Base-by-base conservation (phyloP, 2,797 vertebrate genomes). In the Vespertilio murinus region DNA sequence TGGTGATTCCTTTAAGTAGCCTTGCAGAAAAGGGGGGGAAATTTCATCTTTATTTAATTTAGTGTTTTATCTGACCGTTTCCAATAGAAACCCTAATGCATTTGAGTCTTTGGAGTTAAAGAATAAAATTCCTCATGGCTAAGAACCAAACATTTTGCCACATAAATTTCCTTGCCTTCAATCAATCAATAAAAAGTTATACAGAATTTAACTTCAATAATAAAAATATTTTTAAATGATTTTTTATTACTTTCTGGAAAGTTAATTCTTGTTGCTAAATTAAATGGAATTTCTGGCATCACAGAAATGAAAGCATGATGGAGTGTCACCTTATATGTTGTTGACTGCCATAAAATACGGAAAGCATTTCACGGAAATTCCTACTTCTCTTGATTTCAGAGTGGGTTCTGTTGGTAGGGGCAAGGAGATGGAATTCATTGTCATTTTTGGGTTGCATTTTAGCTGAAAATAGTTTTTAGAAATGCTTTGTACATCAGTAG, bases 61-160 rank as follows among this genome's bases (percentile, higher is more conserved):
- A 70, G n/a, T 81, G 42, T 94, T 93, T 94, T 74, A 94, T 77
- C 40, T 92, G 64, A 61, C 35, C 78, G 3, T 52, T 92, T 6
- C 22, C 3, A 61, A 38, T 9, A 82, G 23, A 94, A 77, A 77
- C 12, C 11, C n/a, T 77, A 38, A 78, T 47, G 2, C 47, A 30
- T 69, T 84, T 79, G 69, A 64, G 25, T 67, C 23, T 87, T 42
- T 49, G 45, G 14, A 47, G 12, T 71, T 80, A 87, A 86, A 38
- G 9, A 85, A 49, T 84, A 87, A 54, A 87, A 83, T 85, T 87
- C 1, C 28, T 87, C n/a, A 59, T 40, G 65, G 23, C 14, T 64
- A 45, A 95, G 42, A 84, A 65, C 3, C 38, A 10, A 81, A 78
- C 22, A 78, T 69, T 89, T 77, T 92, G 45, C 25, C 33, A 74